Evolutionary conservation across 2,797 vertebrate species (phyloP).

Genomic region (Enteromius viviparus): DNA sequence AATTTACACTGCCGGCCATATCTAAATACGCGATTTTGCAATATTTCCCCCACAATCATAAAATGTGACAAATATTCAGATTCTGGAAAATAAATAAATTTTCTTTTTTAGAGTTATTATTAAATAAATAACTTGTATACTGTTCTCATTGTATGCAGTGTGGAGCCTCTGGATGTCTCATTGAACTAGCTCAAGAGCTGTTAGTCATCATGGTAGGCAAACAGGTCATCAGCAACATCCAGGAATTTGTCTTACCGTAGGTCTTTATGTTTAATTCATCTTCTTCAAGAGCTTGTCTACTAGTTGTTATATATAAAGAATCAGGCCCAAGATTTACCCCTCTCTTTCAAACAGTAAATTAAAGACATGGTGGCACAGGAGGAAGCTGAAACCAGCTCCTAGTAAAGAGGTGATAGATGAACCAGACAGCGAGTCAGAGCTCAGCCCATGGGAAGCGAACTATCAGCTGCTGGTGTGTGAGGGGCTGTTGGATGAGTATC

Average conservation of each 20-base stretch:
- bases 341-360: conserved; percentile 72
- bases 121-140: conserved; percentile 11
- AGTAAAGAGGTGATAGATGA: conserved; percentile 54
- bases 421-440: conserved; percentile 45
- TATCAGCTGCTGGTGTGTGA: conserved; percentile 77
- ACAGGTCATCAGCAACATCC: conserved; percentile 81
- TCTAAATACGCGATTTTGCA: neutral
- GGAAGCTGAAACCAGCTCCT: conserved; percentile 64
- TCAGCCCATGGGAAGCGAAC: conserved; percentile 78
- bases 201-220: conserved; percentile 87
- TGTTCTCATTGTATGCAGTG: conserved; percentile 69
- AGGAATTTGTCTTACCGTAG: conserved; percentile 83
- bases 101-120: neutral
- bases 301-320: neutral
- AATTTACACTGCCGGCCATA: neutral
- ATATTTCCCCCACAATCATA: neutral
- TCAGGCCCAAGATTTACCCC: neutral
- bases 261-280: conserved; percentile 47
- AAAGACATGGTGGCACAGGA: conserved; percentile 77
- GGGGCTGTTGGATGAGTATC: conserved; percentile 83
- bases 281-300: neutral
- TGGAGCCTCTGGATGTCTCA: conserved; percentile 80
- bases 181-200: conserved; percentile 81
- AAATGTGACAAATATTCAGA: neutral
- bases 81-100: neutral